Evolutionary conservation across 2,113 vertebrate species (phyloP), one percentile per base, ranked within the genome.

Genomic region (Arvicanthis niloticus): DNA sequence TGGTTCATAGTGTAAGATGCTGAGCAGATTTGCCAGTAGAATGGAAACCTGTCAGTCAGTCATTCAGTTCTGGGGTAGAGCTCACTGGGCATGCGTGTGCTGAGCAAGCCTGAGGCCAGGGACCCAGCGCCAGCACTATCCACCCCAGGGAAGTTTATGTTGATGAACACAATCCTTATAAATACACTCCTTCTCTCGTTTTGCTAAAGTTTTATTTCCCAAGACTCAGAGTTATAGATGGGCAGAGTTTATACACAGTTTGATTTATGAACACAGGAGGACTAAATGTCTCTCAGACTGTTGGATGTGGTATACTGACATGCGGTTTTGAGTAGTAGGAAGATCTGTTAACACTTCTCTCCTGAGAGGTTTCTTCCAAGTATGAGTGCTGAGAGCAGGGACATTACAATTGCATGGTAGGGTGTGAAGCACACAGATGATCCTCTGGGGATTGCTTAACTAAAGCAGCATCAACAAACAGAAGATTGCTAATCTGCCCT

Each of bases 341-440:
- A 73, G 4, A 70, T 70, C 7, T 16, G 21, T 76, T 65, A 88
- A 94, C 40, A 51, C 92, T 56, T 91, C 62, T 51, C 17, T 65
- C 90, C 82, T 58, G 29, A 94, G 70, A 37, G 58, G 91, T 42
- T 85, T 91, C 62, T 80, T 62, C 72, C 24, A 56, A 92, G n/a
- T 37, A 88, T 65, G 65, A 29, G 26, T 13, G 72, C 40, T 53
- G 67, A 91, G 42, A 76, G 24, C 53, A 82, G 42, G 60, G 67
- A 24, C 24, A 17, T 76, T 58, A 89, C 68, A 19, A 81, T 62
- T 62, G 48, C 45, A 65, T 8, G 37, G 29, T 62, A 40, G 29
- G n/a, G n/a, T 80, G 16, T 17, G 34, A 81, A 19, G 4, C 24
- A 56, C 3, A 34, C 51, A 81, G 48, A 42, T 0, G 16, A 13